Percentiles rank a stretch among this genome's conserved stretches.
phyloP scores from a whole-genome alignment of 2,113 vertebrate species.

The Pogonocichla stellata region DNA sequence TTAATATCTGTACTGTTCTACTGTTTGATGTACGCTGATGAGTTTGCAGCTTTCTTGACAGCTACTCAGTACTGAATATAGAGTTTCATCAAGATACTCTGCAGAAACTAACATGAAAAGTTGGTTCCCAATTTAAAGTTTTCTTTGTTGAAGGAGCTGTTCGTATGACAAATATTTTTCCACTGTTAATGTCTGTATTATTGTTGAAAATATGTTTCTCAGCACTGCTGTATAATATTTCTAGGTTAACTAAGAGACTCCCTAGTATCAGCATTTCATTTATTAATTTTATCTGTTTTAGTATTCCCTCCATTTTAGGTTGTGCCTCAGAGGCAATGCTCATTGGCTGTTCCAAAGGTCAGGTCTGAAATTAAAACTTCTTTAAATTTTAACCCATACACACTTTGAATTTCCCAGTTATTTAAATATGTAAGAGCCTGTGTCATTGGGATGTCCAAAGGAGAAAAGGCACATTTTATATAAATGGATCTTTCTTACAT shows the following conservation, averaged over 20 bases:
- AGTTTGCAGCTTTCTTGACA: neutral
- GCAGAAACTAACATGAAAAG: neutral
- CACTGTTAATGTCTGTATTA: neutral
- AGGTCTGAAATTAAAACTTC: neutral
- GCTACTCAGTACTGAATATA: neutral
- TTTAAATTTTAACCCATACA: neutral
- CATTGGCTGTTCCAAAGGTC: neutral
- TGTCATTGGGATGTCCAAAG: neutral
- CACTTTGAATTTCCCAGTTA: neutral
- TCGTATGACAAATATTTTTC: neutral
- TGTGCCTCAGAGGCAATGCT: neutral
- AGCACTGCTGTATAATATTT: neutral
- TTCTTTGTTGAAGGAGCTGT: neutral
- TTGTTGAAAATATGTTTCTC: neutral
- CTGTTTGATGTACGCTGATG: neutral
- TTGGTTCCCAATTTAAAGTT: neutral
- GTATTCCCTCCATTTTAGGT: neutral
- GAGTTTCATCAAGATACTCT: neutral
- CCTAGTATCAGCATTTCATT: neutral
- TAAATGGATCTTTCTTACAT: rapidly evolving
- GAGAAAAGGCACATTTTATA: neutral
- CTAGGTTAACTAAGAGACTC: neutral
- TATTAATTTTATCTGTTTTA: neutral
- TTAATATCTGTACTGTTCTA: neutral
- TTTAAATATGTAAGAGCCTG: neutral